phyloP scores from a whole-genome alignment of 1,140 invertebrate species.

The Nylanderia fulva region DNA sequence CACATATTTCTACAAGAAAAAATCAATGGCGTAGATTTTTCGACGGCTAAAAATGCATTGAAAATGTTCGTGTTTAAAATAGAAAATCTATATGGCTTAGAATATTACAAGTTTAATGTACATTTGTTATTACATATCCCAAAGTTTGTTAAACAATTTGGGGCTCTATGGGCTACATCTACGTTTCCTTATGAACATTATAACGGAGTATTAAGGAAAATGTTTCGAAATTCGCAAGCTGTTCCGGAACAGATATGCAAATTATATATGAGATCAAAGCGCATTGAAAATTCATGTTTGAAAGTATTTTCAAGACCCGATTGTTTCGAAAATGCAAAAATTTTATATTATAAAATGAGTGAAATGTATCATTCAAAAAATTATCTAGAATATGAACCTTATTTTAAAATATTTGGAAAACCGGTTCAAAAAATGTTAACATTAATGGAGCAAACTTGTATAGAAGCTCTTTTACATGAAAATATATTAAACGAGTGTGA shows the following conservation, averaged over 20 bases:
- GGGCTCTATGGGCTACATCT: constrained; percentile 68
- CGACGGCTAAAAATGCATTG: neutral
- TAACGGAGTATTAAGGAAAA: constrained; percentile 9
- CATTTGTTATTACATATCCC: constrained; percentile 28
- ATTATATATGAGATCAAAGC: constrained; percentile 22
- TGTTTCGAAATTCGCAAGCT: constrained; percentile 5
- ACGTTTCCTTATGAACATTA: constrained; percentile 20
- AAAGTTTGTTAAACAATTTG: constrained; percentile 16
- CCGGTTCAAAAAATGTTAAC: neutral
- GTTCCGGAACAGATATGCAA: constrained; percentile 21
- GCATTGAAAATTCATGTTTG: neutral
- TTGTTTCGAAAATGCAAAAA: neutral
- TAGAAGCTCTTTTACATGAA: constrained; percentile 17
- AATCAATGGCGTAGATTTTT: neutral
- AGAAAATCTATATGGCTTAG: constrained; percentile 33
- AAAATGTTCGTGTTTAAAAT: constrained; percentile 14
- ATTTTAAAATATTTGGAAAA: constrained; percentile 24
- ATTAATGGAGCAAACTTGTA: constrained; percentile 15
- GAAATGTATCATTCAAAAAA: constrained; percentile 3
- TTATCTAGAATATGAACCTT: neutral
- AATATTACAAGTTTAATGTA: constrained; percentile 31
- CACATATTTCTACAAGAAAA: constrained; percentile 30
- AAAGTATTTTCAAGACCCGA: constrained; percentile 2
- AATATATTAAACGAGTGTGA: constrained; percentile 3
- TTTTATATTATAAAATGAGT: constrained; percentile 24